Evolutionary conservation across 2,113 vertebrate genomes (phyloP).

Genomic region (Plotosus lineatus): DNA sequence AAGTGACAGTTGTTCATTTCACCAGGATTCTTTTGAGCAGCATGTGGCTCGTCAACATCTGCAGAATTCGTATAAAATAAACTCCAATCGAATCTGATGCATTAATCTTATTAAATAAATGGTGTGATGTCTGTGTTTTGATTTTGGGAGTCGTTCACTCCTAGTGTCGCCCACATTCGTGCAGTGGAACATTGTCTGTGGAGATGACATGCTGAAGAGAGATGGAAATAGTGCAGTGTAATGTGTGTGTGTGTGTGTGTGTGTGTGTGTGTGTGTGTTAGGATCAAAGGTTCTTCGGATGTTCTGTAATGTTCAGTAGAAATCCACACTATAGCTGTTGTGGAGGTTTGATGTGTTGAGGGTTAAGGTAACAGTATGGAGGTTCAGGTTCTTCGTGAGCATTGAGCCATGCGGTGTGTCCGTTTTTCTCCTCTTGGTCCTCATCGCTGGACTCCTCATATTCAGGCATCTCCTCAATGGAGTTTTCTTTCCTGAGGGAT

Average conservation of each 20-base stretch:
- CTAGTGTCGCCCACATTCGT: neutral
- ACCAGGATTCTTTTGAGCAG: neutral
- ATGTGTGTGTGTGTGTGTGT: no score
- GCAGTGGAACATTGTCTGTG: neutral
- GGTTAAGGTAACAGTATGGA: conserved; percentile 50
- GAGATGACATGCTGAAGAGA: neutral
- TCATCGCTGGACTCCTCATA: conserved; percentile 72
- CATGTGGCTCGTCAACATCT: neutral
- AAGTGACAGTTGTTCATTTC: neutral
- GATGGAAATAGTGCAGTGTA: neutral
- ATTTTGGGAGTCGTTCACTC: neutral
- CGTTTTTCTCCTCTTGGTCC: conserved; percentile 68
- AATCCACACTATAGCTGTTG: neutral
- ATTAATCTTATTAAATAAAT: neutral
- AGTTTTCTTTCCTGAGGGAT: conserved; percentile 19
- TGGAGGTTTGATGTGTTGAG: conserved; percentile 35
- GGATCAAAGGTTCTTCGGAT: neutral
- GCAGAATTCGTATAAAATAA: neutral
- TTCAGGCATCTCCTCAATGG: conserved; percentile 25
- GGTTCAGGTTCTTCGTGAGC: conserved; percentile 8
- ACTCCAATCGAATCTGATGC: neutral
- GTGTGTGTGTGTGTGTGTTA: neutral
- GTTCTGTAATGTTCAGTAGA: neutral
- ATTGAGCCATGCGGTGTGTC: conserved; percentile 65
- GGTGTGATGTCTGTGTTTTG: neutral